Percentiles rank a stretch among this genome's conserved stretches.
These are phyloP conservation scores for Malurus splendens DNA, from an alignment of 2,797 vertebrate genomes.

Conservation along the genomic window DNA sequence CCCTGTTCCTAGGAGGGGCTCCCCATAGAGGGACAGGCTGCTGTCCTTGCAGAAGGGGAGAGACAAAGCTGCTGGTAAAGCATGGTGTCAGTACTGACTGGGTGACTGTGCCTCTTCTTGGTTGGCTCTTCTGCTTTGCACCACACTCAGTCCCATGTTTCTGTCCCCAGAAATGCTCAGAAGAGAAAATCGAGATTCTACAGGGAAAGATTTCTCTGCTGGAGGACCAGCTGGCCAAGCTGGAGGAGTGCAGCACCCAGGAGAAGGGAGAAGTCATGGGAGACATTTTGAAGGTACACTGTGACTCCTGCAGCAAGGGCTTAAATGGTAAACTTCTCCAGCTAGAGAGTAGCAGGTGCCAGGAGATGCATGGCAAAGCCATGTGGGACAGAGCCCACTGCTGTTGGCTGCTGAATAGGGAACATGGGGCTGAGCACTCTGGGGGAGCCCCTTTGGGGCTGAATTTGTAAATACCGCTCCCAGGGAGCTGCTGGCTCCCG, in stretches of 20 bases:
- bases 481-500: neutral
- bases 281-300: slow-evolving; percentile 82
- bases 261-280: slow-evolving; percentile 90
- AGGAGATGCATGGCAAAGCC: neutral
- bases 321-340: neutral
- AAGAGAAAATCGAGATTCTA: slow-evolving; percentile 87
- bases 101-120: neutral
- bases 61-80: neutral
- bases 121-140: accelerated
- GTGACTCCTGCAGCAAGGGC: neutral
- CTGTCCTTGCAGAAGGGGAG: neutral
- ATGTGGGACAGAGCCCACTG: neutral
- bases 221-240: slow-evolving; percentile 80
- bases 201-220: slow-evolving; percentile 87
- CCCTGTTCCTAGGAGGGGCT: neutral
- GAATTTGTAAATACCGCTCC: neutral
- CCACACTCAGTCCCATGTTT: neutral
- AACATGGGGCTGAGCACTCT: neutral
- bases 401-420: neutral
- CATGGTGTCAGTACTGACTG: too few relatives aligned
- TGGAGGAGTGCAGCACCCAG: slow-evolving; percentile 52
- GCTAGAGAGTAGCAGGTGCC: neutral
- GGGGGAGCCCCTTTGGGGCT: neutral
- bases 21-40: accelerated
- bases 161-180: slow-evolving; percentile 77